phyloP scores from a whole-genome alignment of 2,113 vertebrate species.

The Gorsachius goisagi region DNA sequence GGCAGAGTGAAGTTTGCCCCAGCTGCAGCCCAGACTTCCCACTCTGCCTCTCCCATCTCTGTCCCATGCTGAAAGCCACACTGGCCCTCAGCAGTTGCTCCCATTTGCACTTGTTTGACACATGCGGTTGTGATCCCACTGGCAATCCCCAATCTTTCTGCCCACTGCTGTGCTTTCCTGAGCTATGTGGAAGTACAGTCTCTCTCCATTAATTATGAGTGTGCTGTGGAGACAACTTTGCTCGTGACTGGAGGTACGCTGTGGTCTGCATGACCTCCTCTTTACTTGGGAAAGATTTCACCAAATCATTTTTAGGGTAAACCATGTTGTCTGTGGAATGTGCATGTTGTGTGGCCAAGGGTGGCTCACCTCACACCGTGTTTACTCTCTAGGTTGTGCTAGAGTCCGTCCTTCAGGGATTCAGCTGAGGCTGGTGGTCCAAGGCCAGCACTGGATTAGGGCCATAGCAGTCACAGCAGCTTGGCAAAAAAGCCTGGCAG shows the following conservation, averaged over 20 bases:
- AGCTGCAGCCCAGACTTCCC: background rate
- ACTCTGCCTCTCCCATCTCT: background rate
- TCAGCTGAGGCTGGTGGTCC: background rate
- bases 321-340: background rate
- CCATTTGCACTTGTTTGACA: background rate
- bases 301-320: background rate
- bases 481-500: background rate
- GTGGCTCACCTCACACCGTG: background rate
- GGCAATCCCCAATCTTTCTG: background rate
- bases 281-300: background rate
- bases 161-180: background rate
- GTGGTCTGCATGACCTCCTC: background rate
- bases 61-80: accelerated
- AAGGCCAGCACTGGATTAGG: background rate
- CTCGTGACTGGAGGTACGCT: too few species aligned
- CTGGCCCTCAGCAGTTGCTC: background rate
- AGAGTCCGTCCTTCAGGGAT: background rate
- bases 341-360: background rate
- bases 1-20: background rate
- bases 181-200: background rate
- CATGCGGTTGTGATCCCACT: background rate
- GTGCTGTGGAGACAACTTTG: background rate
- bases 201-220: background rate
- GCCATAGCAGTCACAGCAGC: background rate
- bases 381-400: background rate